Evolutionary conservation across 2,797 vertebrate genomes (phyloP), one percentile per base, ranked within the genome.

Genomic region (Hoplostethus mediterraneus): DNA sequence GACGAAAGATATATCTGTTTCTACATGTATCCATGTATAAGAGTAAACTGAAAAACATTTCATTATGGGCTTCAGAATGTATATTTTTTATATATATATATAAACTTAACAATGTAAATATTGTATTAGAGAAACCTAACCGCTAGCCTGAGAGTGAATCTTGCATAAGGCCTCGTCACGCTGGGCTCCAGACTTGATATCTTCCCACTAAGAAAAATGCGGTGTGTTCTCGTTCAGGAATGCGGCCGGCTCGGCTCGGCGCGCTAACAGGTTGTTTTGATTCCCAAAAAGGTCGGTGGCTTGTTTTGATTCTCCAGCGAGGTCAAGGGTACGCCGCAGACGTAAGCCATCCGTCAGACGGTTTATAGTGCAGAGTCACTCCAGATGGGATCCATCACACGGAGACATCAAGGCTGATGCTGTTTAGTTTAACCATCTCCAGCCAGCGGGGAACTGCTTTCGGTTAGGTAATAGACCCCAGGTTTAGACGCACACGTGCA

Each of bases 321-420:
- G 54, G 78, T 80, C 52, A 66, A 68, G 59, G 62, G 47, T 81
- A 31, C 10, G 17, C 33, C 59, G 55, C 44, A 76, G 80, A 79
- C 16, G 10, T 71, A 52, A 79, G 66, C 55, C 74, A 62, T 74
- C 67, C 60, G 45, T 85, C 67, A 51, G 53, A 69, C 71, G 38
- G 75, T 85, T 87, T 82, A 81, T 62, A 57, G 78, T 77, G 58
- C 57, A 54, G 56, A 84, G 47, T 66, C 64, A 13, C 69, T 85
- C 75, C 90, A 90, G 87, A 89, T 92, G 87, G 81, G 9, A 63
- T 81, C 59, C 73, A 77, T 87, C 81, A 80, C 60, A 21, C 52
- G 9, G 12, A 67, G 66, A 62, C 56, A 58, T 74, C 30, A 71
- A 45, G 65, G 58, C 73, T 48, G 79, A 59, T 55, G 21, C 31